Percentiles rank a stretch among this genome's conserved stretches.
phyloP scores from a whole-genome alignment of 64 coral and sea anemone genomes.

The Cladopsammia gracilis region DNA sequence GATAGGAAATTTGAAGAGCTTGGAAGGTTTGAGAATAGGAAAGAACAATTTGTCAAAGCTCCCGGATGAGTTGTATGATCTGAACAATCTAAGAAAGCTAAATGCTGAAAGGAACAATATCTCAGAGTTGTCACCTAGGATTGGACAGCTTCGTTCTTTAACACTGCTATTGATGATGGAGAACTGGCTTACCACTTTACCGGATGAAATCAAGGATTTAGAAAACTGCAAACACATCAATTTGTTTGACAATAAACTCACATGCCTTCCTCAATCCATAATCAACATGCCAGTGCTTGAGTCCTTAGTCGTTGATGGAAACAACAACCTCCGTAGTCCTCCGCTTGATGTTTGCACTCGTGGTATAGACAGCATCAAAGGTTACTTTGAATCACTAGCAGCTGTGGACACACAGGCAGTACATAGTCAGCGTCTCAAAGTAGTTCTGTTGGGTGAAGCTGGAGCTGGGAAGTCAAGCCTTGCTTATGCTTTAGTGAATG shows the following conservation, averaged over 20 bases:
- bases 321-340: slow-evolving; percentile 78
- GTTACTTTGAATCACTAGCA: slow-evolving; percentile 70
- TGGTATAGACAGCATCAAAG: slow-evolving; percentile 82
- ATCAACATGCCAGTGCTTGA: slow-evolving; percentile 56
- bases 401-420: slow-evolving; percentile 45
- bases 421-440: slow-evolving; percentile 82
- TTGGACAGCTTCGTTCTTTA: slow-evolving; percentile 52
- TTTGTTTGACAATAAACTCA: slow-evolving; percentile 87
- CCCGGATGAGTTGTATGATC: slow-evolving; percentile 83
- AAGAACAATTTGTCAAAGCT: slow-evolving; percentile 64
- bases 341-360: slow-evolving; percentile 74
- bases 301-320: slow-evolving; percentile 68
- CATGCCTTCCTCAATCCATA: slow-evolving; percentile 78
- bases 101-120: slow-evolving; percentile 72
- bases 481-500: slow-evolving; percentile 63
- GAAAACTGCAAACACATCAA: slow-evolving; percentile 67
- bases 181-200: slow-evolving; percentile 75
- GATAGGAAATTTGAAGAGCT: slow-evolving; percentile 79
- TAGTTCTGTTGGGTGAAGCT: slow-evolving; percentile 91
- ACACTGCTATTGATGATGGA: slow-evolving; percentile 74
- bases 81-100: slow-evolving; percentile 73
- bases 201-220: slow-evolving; percentile 83
- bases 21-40: slow-evolving; percentile 76
- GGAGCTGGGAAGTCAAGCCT: slow-evolving; percentile 92
- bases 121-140: slow-evolving; percentile 60